Evolutionary conservation across 2,113 vertebrate species (phyloP).

Genomic region (Emydocephalus ijimae): DNA sequence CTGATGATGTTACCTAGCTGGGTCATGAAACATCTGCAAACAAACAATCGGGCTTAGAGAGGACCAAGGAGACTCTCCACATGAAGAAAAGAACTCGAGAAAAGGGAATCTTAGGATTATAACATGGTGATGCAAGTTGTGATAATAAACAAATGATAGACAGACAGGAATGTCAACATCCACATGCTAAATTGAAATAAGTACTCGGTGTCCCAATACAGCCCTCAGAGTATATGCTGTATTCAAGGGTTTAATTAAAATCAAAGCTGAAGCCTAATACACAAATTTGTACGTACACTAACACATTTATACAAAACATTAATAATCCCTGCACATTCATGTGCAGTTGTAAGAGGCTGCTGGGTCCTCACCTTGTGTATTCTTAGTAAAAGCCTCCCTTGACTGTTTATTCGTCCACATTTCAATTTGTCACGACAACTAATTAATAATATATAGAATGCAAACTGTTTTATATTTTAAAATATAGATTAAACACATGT

Average conservation of each 20-base stretch:
- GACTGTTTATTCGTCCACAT: conserved; percentile 36
- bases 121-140: neutral
- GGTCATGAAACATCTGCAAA: no score
- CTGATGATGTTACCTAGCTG: no score
- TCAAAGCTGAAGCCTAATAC: neutral
- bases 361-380: conserved; percentile 6
- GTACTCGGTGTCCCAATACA: neutral
- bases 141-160: neutral
- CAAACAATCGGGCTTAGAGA: no score
- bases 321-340: neutral
- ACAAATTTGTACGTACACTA: neutral
- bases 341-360: conserved; percentile 23
- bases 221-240: neutral
- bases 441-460: conserved; percentile 55
- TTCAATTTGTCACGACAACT: conserved; percentile 55
- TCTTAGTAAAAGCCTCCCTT: conserved; percentile 48
- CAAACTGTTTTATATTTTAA: conserved; percentile 51
- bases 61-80: no score
- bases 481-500: conserved; percentile 53
- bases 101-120: neutral
- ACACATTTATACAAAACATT: neutral
- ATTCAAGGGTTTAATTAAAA: neutral
- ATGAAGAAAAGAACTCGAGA: no score
- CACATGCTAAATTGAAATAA: neutral
- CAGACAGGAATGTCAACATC: neutral